Conservation (phyloP, 2,113 vertebrate genomes). For the Synchiropus splendidus region DNA sequence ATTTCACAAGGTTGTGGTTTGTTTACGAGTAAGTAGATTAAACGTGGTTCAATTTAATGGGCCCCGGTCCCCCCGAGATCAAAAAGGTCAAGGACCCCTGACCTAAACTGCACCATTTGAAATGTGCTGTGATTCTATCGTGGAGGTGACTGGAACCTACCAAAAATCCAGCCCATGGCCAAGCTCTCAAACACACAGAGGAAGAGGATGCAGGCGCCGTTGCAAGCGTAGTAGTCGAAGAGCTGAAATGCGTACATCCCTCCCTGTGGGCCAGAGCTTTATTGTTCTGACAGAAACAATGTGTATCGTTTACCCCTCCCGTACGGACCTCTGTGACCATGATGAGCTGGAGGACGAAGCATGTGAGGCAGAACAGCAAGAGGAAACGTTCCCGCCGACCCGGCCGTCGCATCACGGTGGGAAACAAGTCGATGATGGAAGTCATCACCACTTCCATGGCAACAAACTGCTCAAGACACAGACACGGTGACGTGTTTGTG, state of each 20-base stretch:
- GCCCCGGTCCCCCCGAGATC: no score
- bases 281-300: background rate
- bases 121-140: no score
- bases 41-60: no score
- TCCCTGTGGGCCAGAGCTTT: conserved; percentile 36
- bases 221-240: conserved; percentile 68
- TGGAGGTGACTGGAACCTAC: no score
- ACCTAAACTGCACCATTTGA: no score
- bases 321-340: conserved; percentile 62
- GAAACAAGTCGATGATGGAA: conserved; percentile 57
- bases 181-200: conserved; percentile 57
- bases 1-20: no score
- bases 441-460: conserved; percentile 59
- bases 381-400: conserved; percentile 53
- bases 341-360: conserved; percentile 56
- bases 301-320: background rate
- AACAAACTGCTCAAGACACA: conserved; percentile 52
- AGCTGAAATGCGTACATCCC: conserved; percentile 69
- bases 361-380: conserved; percentile 55
- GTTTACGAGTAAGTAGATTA: no score
- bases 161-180: conserved; percentile 63
- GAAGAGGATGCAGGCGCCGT: conserved; percentile 62
- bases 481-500: background rate
- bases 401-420: conserved; percentile 41
- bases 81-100: no score